Evolutionary conservation across 2,797 vertebrate genomes (phyloP), one percentile per base, ranked within the genome.

Genomic region (Acanthurus leucopareius): DNA sequence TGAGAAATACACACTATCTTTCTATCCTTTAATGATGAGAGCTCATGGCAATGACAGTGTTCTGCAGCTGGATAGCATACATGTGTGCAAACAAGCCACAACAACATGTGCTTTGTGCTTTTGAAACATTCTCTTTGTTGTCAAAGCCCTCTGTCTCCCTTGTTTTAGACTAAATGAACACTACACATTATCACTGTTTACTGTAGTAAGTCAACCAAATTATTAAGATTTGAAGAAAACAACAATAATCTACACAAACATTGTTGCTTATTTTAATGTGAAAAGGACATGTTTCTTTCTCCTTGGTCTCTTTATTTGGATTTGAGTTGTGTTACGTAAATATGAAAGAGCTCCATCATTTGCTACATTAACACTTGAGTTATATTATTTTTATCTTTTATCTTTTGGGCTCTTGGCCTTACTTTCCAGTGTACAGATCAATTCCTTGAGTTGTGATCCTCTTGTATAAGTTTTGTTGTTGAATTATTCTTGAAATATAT

Each of bases 11-110:
- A 40, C 25, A 5, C 35, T 5, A 3, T 54, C 15, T 76, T 53
- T 53, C 52, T 66, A 15, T 74, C 47, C 40, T 74, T 42, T 49
- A 62, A 65, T 71, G 54, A 68, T 79, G 61, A 61, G 13, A 66
- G 53, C 51, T 71, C 17, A 38, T 28, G 51, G 56, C 10, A 52
- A 16, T 14, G 54, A 48, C 44, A 40, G 25, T 48, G 45, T 16
- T 69, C 44, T 75, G 38, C 54, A 53, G 60, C 68, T 80, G 32
- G 40, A 52, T 40, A 40, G 22, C 70, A 75, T 17, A 19, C 40
- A 32, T 35, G 25, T 17, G 38, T 20, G 10, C 32, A 20, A 62
- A 51, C 19, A 60, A 4, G 28, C 38, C 52, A 10, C 45, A 25
- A 73, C 16, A 32, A 35, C 51, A 15, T 11, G 40, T 38, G n/a